Conservation (phyloP, 2,113 vertebrate species). For the Alouatta palliata region DNA sequence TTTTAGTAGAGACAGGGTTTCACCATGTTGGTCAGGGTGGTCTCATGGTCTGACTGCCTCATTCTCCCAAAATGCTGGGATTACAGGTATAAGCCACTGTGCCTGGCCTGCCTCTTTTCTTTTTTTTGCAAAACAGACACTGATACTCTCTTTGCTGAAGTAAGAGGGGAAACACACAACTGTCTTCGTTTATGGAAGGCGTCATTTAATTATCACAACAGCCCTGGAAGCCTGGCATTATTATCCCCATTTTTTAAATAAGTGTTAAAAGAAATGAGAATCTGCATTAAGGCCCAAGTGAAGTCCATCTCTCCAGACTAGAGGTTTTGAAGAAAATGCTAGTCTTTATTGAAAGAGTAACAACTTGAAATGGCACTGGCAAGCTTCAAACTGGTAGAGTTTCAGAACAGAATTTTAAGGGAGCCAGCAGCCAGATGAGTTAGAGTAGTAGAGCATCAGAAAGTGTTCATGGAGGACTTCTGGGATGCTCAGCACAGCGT, state of each 20-base stretch:
- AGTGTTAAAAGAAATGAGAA: constrained; percentile 10
- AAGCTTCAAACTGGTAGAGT: neutral
- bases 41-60: too few relatives aligned
- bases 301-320: neutral
- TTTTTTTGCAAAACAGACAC: constrained; percentile 1
- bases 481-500: neutral
- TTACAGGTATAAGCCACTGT: too few relatives aligned
- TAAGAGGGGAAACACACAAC: neutral
- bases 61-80: too few relatives aligned
- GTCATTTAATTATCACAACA: neutral
- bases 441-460: constrained; percentile 13
- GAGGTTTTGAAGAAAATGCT: neutral
- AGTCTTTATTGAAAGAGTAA: neutral
- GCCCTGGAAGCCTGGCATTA: neutral
- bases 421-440: neutral
- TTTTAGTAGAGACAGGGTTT: too few relatives aligned
- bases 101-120: neutral
- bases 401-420: constrained; percentile 11
- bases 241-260: neutral
- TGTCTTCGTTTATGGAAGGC: neutral
- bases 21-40: too few relatives aligned
- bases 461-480: neutral
- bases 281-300: neutral
- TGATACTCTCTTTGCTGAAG: neutral
- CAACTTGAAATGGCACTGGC: neutral